These are phyloP conservation scores for Eriocheir sinensis DNA, from an alignment of 1,140 invertebrate genomes.

Conservation along the genomic window DNA sequence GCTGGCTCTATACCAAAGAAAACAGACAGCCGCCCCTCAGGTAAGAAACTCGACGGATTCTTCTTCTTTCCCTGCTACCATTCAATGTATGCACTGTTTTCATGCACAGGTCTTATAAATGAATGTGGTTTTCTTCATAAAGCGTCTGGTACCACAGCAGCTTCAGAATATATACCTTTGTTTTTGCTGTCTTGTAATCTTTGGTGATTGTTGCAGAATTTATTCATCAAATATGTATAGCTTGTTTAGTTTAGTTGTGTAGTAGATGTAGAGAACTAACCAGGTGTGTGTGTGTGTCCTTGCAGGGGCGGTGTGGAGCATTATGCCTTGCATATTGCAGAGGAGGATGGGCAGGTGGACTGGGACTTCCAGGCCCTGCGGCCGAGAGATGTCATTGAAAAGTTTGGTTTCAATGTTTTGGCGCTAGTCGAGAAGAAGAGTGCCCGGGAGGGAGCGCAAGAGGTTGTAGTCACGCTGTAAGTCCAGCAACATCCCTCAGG, in stretches of 20 bases:
- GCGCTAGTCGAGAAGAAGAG: conserved; percentile 89
- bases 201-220: too few species aligned
- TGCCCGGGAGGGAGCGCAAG: conserved; percentile 53
- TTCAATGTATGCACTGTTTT: too few species aligned
- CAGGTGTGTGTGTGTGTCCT: conserved; percentile 53
- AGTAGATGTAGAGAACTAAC: not conserved
- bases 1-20: conserved; percentile 86
- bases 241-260: not conserved
- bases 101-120: too few species aligned
- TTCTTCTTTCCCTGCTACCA: too few species aligned
- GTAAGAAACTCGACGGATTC: too few species aligned
- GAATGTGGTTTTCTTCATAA: too few species aligned
- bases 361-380: conserved; percentile 96
- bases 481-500: too few species aligned
- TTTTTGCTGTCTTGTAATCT: too few species aligned
- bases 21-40: conserved; percentile 82
- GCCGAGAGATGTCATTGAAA: conserved; percentile 91
- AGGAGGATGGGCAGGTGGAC: conserved; percentile 98
- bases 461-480: conserved; percentile 79
- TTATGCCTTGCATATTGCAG: conserved; percentile 95
- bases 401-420: conserved; percentile 95
- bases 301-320: conserved; percentile 83
- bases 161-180: too few species aligned
- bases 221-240: too few species aligned
- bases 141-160: too few species aligned